phyloP scores from a whole-genome alignment of 2,888 invertebrate genomes.

The Chrysolina haemoptera region DNA sequence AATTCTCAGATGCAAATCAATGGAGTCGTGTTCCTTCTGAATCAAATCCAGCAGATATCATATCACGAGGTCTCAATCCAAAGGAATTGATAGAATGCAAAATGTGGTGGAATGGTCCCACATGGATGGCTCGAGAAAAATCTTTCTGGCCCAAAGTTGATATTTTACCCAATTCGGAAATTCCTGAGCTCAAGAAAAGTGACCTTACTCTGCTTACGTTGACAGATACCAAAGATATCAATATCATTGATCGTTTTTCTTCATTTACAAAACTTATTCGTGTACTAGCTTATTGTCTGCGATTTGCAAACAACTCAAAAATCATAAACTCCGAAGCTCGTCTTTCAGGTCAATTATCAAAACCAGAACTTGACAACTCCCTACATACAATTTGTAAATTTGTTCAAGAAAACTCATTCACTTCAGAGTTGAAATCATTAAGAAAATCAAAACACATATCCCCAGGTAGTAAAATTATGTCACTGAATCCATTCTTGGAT shows the following conservation, averaged over 20 bases:
- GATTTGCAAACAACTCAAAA: background rate
- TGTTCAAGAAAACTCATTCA: slow-evolving; percentile 2
- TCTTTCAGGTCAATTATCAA: background rate
- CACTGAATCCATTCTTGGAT: background rate
- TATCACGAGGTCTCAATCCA: slow-evolving; percentile 19
- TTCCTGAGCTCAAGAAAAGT: too few species aligned
- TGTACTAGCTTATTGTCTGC: slow-evolving; percentile 12
- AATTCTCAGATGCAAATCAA: slow-evolving; percentile 3
- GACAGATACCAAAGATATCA: background rate
- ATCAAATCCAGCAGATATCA: slow-evolving; percentile 18
- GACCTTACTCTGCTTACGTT: background rate
- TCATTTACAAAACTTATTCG: background rate
- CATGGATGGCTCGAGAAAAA: background rate
- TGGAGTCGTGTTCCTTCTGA: background rate
- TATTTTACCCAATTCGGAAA: too few species aligned
- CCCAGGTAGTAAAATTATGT: background rate
- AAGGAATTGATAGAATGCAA: background rate
- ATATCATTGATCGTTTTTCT: slow-evolving; percentile 22
- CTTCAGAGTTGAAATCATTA: slow-evolving; percentile 1
- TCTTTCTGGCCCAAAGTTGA: too few species aligned
- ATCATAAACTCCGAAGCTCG: background rate
- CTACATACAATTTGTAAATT: background rate
- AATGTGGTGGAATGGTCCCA: slow-evolving; percentile 22
- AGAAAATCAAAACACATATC: background rate
- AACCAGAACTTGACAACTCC: background rate